Evolutionary conservation across 1,140 invertebrate species (phyloP), one percentile per base, ranked within the genome.

Genomic region (Drosophila aff.): DNA sequence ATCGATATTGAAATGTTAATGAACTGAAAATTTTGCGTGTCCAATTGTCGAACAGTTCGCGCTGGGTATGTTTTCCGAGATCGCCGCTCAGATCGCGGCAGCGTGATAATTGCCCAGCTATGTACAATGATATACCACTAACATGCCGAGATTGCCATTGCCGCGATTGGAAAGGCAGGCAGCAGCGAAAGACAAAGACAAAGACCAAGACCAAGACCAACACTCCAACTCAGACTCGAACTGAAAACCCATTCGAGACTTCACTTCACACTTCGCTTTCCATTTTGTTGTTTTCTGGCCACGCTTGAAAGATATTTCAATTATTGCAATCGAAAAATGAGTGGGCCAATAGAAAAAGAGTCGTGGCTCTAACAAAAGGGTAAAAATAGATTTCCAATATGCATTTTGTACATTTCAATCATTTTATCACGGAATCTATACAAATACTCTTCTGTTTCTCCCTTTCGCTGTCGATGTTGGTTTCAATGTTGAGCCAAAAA

Each of bases 21-120:
- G 80, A 87, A 87, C 83, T 86, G 76, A 87, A 79, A 87, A 87
- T 87, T 82, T 86, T 87, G 82, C 83, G 83, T 86, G 82, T 86
- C 83, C 79, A 86, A 85, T 82, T 68, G 81, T 61, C 72, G 55
- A 78, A 79, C 79, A 71, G 81, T 83, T 55, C 61, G 64, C 72
- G 43, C 33, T 65, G 47, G 59, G 67, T 26, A 52, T 78, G 65
- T 59, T 67, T 55, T 41, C 16, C 26, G 21, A 76, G 53, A 64
- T 75, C 69, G 50, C 40, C 33, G 55, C 59, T 58, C 41, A 60
- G 72, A 81, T 81, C 63, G 40, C 44, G 43, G 60, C 61, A 74
- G 31, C 77, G 69, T 80, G 62, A 75, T 79, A 79, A 79, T 79
- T 79, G 76, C 64, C 81, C 65, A 53, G 62, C 69, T 77, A 43